Base-by-base conservation (phyloP, 2,888 invertebrate genomes). In the Punctoribates punctum region DNA sequence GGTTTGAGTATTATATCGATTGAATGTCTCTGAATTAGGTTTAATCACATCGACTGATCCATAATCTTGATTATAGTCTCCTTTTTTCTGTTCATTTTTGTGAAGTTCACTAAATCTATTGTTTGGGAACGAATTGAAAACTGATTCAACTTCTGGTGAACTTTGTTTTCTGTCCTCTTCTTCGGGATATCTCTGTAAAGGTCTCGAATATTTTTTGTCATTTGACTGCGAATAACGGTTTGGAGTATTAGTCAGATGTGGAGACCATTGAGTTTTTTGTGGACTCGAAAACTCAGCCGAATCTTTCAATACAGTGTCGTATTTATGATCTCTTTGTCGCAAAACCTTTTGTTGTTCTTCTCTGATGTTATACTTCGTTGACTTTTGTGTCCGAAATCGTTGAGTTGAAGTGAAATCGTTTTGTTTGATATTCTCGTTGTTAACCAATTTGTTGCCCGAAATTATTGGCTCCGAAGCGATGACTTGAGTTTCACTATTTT, bases 341-440 rank as follows among this genome's bases (percentile, higher is more conserved):
- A 27, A 27, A 29, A 8, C n/a, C 15, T 65, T 34, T n/a, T 65
- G 23, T 65, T 65, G 65, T 34, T 65, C 34, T n/a, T 65, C n/a
- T 34, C 27, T 5, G 3, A 34, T 34, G 17, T 20, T 34, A 65
- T 65, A 34, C 27, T 70, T 29, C 15, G 20, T 4, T 11, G 42
- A 23, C 20, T 70, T 23, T 42, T 70, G 38, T 1, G 20, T 15
- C 38, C 34, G 27, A 23, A 5, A 42, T n/a, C 42, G 15, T 42
- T 70, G 70, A n/a, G 9, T 42, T 42, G 42, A 11, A 42, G 42
- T 13, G 42, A 42, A 13, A 13, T 42, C 42, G 11, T 42, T 42
- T 42, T 42, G 42, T 42, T 42, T 42, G 4, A 42, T 42, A 13
- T 42, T 42, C 8, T 42, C 42, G 42, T 42, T 42, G 4, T 9